phyloP scores from a whole-genome alignment of 2,797 vertebrate species.

The Tinamus major region DNA sequence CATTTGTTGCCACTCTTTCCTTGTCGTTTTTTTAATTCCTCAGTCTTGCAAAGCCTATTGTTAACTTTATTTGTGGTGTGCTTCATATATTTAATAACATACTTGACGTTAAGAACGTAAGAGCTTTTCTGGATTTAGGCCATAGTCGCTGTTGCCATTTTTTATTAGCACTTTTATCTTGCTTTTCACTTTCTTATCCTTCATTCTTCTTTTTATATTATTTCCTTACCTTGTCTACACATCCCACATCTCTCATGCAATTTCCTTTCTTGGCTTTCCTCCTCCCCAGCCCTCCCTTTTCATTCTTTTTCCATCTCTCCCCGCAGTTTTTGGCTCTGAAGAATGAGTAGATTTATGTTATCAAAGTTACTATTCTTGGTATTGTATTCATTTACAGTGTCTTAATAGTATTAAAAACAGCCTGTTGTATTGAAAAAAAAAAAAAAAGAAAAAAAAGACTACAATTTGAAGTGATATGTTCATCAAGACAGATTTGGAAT shows the following conservation, averaged over 20 bases:
- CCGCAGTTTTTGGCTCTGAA: background rate
- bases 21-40: background rate
- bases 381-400: background rate
- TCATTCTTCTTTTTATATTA: slow-evolving; percentile 18
- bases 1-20: background rate
- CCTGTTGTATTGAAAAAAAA: background rate
- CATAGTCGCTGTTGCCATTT: background rate
- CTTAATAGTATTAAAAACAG: background rate
- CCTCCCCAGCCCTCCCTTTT: background rate
- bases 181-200: background rate
- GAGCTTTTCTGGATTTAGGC: slow-evolving; percentile 34
- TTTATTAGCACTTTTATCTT: slow-evolving; percentile 29
- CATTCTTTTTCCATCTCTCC: background rate
- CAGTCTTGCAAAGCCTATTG: background rate
- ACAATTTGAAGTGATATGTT: background rate
- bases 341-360: background rate
- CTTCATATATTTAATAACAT: slow-evolving; percentile 3
- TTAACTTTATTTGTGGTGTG: background rate
- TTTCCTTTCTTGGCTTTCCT: slow-evolving; percentile 26
- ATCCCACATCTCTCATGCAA: background rate
- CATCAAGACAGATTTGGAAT: background rate
- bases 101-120: slow-evolving; percentile 27
- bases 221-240: slow-evolving; percentile 19
- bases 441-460: background rate
- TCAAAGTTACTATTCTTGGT: background rate